Base-by-base conservation (phyloP, 2,888 invertebrate species). In the Cabera pusaria region DNA sequence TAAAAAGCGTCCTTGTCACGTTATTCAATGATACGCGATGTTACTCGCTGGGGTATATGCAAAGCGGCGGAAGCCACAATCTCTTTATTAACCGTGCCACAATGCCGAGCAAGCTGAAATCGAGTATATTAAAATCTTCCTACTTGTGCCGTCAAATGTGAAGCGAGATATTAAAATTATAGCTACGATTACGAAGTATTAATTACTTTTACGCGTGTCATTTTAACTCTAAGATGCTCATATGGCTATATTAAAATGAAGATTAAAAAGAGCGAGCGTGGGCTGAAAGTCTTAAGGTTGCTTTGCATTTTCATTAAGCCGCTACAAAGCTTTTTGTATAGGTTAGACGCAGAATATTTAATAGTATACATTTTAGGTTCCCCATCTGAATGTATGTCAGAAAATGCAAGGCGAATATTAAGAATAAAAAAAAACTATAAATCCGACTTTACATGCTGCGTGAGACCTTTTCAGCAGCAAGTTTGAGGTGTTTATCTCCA, bases 141-240 rank as follows among this genome's bases (percentile, higher is more conserved):
- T 33, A 40, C 40, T 35, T 21, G 25, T 29, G 31, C 22, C 31
- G 21, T 35, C 35, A 41, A 35, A 41, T 25, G 22, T 41, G 25
- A 35, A 35, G 29, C 17, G 20, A 22, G 25, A 41, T 41, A 41
- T 41, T 41, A 41, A 41, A 35, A 41, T 41, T 35, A 41, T 41
- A 25, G 16, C 29, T 41, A 35, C 35, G 35, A 31, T 29, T 41
- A 41, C 29, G 34, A 20, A 34, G 26, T 41, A 35, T 31, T 41
- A 41, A 41, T 41, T 41, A 41, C 41, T 41, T 41, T 29, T 41
- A 41, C 41, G 35, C 22, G 22, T 40, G 23, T 28, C 40, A 6
- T 40, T 40, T 34, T 33, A 7, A 22, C 40, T 29, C 14, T 24
- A 23, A 25, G 11, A 23, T 18, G 22, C 27, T 19, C 11, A 21